These are phyloP conservation scores for Blastomussa wellsi DNA, from an alignment of 92 coral and sea anemone genomes.

Conservation along the genomic window DNA sequence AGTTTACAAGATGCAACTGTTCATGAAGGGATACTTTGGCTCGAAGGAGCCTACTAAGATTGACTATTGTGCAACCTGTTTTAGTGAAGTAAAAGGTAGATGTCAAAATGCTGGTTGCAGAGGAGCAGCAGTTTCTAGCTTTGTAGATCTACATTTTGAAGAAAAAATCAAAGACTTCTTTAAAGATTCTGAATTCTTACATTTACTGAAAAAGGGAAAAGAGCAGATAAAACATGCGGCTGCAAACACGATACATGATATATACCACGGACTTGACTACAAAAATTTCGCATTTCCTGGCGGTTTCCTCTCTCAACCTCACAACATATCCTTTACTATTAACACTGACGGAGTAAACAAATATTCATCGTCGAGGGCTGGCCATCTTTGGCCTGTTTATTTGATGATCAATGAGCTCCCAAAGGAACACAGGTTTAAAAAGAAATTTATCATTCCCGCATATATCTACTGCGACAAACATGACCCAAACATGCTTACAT, in stretches of 20 bases:
- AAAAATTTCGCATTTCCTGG: conserved; percentile 50
- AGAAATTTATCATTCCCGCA: conserved; percentile 57
- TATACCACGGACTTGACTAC: conserved; percentile 63
- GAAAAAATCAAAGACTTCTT: conserved; percentile 51
- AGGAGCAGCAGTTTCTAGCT: conserved; percentile 23
- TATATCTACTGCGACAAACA: conserved; percentile 56
- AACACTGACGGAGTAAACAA: conserved; percentile 64
- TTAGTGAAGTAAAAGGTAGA: conserved; percentile 17
- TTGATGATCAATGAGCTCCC: conserved; percentile 57
- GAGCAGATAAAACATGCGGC: conserved; percentile 24
- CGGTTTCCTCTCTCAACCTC: conserved; percentile 38
- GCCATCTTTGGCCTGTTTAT: conserved; percentile 64
- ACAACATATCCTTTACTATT: conserved; percentile 56
- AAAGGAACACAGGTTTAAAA: conserved; percentile 35
- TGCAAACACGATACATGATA: conserved; percentile 36
- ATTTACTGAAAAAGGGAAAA: conserved; percentile 28
- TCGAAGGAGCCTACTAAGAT: conserved; percentile 40
- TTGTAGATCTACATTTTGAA: conserved; percentile 46
- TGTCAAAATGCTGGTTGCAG: conserved; percentile 27
- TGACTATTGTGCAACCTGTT: conserved; percentile 39
- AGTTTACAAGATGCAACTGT: conserved; percentile 46
- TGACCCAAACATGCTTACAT: conserved; percentile 56
- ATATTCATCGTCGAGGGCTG: conserved; percentile 57
- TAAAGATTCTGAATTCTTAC: conserved; percentile 41
- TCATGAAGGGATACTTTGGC: conserved; percentile 34